Evolutionary conservation across 2,113 vertebrate genomes (phyloP).

Genomic region (Trogon melanurus): DNA sequence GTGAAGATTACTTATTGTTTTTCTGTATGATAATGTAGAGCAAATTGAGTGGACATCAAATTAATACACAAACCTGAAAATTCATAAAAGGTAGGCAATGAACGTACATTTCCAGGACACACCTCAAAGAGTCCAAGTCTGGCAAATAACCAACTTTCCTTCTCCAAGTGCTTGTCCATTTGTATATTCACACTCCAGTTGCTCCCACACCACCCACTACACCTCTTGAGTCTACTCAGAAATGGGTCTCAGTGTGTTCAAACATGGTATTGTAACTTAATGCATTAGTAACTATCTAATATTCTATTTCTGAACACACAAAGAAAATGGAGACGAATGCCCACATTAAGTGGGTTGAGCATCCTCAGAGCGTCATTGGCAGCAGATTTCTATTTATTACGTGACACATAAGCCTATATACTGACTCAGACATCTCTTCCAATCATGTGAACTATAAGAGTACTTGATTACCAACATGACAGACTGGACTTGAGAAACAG

Average conservation of each 20-base stretch:
- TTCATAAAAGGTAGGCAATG: neutral
- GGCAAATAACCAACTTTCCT: neutral
- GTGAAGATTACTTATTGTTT: neutral
- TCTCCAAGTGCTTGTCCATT: neutral
- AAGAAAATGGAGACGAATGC: neutral
- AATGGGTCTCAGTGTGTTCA: neutral
- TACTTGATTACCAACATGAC: neutral
- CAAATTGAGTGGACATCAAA: neutral
- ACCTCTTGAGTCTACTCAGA: neutral
- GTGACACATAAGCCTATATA: neutral
- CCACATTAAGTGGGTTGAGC: neutral
- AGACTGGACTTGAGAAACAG: slow-evolving; percentile 15
- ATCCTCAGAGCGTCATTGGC: neutral
- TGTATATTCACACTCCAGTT: neutral
- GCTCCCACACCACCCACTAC: fast-evolving
- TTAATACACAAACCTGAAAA: neutral
- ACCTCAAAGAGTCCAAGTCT: neutral
- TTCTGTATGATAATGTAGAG: neutral
- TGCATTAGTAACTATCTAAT: neutral
- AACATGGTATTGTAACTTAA: neutral
- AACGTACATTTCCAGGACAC: neutral
- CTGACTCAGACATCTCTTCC: neutral
- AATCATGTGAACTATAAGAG: neutral
- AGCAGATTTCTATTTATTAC: neutral
- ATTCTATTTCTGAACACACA: neutral